Percentiles rank a stretch among this genome's conserved stretches.
These are phyloP conservation scores for Eulithis prunata DNA, from an alignment of 2,888 invertebrate genomes.

Conservation along the genomic window DNA sequence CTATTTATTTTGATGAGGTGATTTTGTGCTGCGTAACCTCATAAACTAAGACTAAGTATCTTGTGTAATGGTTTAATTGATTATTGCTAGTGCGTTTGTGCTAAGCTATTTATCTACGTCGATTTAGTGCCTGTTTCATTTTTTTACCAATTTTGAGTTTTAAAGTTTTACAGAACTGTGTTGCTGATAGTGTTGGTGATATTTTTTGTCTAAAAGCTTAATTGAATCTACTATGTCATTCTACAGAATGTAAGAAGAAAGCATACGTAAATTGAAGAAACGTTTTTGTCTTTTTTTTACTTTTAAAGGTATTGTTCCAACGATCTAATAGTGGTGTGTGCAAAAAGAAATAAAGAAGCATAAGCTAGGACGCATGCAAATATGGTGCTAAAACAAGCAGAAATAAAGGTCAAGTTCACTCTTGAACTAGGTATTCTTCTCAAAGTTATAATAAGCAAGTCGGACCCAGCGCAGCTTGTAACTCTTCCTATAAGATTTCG, in stretches of 20 bases:
- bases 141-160: background rate
- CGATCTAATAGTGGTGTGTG: too few species aligned
- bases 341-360: slow-evolving; percentile 11
- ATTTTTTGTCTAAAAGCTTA: background rate
- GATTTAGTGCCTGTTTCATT: slow-evolving; percentile 4
- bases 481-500: too few species aligned
- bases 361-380: slow-evolving; percentile 17
- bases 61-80: slow-evolving; percentile 10
- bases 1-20: background rate
- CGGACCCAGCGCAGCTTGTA: too few species aligned
- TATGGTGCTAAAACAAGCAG: background rate
- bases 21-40: slow-evolving; percentile 3
- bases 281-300: background rate
- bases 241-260: too few species aligned
- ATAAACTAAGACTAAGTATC: slow-evolving; percentile 1
- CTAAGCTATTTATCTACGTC: slow-evolving; percentile 11
- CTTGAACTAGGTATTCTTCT: background rate
- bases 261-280: too few species aligned
- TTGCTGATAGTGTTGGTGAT: background rate
- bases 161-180: background rate
- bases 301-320: too few species aligned
- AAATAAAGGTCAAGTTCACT: background rate
- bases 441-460: slow-evolving; percentile 13
- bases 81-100: slow-evolving; percentile 15
- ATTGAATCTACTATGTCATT: background rate